Evolutionary conservation across 2,113 vertebrate genomes (phyloP), one percentile per base, ranked within the genome.

Genomic region (Apodemus sylvaticus): DNA sequence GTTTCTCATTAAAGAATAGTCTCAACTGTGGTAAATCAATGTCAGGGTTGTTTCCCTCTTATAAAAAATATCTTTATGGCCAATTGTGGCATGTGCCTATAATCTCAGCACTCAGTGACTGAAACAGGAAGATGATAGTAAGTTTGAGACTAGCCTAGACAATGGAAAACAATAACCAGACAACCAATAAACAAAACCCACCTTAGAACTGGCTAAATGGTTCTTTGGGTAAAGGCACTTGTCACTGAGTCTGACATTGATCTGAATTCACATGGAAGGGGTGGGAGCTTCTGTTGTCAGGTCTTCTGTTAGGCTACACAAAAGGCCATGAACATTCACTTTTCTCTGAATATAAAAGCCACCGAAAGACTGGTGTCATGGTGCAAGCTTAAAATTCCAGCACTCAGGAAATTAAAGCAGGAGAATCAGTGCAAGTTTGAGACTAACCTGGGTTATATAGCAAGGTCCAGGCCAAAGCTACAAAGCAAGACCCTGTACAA

Each of bases 1-100:
- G 78, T 94, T 97, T 96, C 95, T 97, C 85, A 11, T 64, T 96
- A 77, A 94, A n/a, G 26, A 96, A 53, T 91, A 79, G 85, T 93
- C 48, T 89, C 74, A 90, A 64, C 70, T 96, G 1, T 92, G 62
- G 39, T 92, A 76, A 60, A 29, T 39, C 39, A 83, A 42, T 20
- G 7, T n/a, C 29, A n/a, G 62, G 24, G 66, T 9, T 9, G 2
- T 92, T 87, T 95, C 31, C 53, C 55, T 95, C 9, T 60, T 93
- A 55, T 34, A 70, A n/a, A n/a, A 48, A 42, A 48, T 13, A 12
- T n/a, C 36, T 85, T 45, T 48, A 86, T n/a, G n/a, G 11, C 9
- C 11, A 51, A 10, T 22, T 36, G 31, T 88, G 24, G 36, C 22
- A 55, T n/a, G 10, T 55, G 6, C 64, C 66, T 71, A 1, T 22